Evolutionary conservation across 1,140 invertebrate species (phyloP).

Genomic region (Drosophila mauritiana): DNA sequence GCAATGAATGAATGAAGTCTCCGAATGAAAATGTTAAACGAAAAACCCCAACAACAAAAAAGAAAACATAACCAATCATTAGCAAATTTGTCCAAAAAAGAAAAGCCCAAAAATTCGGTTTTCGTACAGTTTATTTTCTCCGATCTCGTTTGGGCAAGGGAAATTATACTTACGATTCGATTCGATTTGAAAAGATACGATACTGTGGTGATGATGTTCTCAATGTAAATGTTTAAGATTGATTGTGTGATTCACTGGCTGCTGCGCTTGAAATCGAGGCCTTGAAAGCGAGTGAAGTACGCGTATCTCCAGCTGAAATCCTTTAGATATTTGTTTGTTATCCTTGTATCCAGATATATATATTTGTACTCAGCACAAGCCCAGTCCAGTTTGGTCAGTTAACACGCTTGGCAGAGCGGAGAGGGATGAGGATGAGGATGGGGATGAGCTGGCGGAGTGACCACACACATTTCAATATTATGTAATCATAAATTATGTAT

Average conservation of each 20-base stretch:
- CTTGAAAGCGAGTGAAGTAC: constrained; percentile 21
- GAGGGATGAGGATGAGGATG: not conserved
- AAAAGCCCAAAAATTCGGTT: constrained; percentile 16
- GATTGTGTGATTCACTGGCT: constrained; percentile 27
- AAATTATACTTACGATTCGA: constrained; percentile 26
- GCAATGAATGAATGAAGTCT: constrained; percentile 23
- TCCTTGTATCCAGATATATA: constrained; percentile 23
- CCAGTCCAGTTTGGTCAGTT: constrained; percentile 5
- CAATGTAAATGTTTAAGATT: constrained; percentile 29
- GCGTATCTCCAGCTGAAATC: constrained; percentile 19
- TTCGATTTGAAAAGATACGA: constrained; percentile 9
- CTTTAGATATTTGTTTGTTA: constrained; percentile 42
- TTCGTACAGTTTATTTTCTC: constrained; percentile 15
- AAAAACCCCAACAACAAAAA: not conserved
- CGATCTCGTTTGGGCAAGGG: constrained; percentile 42
- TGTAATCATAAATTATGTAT: constrained; percentile 53
- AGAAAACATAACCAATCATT: constrained; percentile 10
- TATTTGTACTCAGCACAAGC: constrained; percentile 40
- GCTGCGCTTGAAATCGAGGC: constrained; percentile 15
- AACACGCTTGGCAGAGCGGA: constrained; percentile 1
- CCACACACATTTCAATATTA: constrained; percentile 42
- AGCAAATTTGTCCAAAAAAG: constrained; percentile 16
- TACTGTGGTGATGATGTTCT: constrained; percentile 1
- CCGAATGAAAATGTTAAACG: constrained; percentile 13
- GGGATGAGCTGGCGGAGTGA: not conserved